Base-by-base conservation (phyloP, 2,888 invertebrate species). In the Drosophila melanocephala region DNA sequence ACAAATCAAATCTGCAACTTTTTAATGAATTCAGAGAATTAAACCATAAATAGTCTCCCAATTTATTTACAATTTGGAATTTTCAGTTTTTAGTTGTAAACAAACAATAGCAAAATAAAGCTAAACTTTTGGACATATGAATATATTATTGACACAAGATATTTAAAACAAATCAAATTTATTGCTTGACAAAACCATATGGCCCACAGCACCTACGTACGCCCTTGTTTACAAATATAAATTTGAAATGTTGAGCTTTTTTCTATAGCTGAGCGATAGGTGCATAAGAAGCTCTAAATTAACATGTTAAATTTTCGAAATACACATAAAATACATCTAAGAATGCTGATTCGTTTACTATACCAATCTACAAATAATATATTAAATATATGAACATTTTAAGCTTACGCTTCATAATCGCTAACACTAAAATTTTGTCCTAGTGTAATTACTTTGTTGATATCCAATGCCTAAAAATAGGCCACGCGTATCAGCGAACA, bases 391-490 rank as follows among this genome's bases (percentile, higher is more conserved):
- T 28, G 3, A 28, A 10, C 10, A 28, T 51, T 28, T 22, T 22
- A 22, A 22, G 47, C 47, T 14, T n/a, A 6, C 3, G 12, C 12
- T 44, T 44, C 12, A 47, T 5, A 39, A 22, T 14, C n/a, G 10
- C 5, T 3, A 2, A 22, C 35, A 30, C 10, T 37, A 14, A 16
- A 28, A 4, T 28, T 66, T 76, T 10, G 59, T 33, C 16, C 44
- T 68, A 72, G 60, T 73, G 77, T 77, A 16, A 47, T n/a, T 14
- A 22, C 22, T 47, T 42, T 58, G 61, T 60, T 22, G 26, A 6
- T 19, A 52, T 44, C 22, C 57, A 35, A 30, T 50, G 47, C 52
- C 77, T 85, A 75, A 70, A 83, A 69, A 83, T 83, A 68, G 47
- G 55, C 6, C 19, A 10, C 30, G 30, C 50, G 73, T 83, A 84